phyloP scores from a whole-genome alignment of 2,797 vertebrate genomes.

The Neosilurus hyrtlii region DNA sequence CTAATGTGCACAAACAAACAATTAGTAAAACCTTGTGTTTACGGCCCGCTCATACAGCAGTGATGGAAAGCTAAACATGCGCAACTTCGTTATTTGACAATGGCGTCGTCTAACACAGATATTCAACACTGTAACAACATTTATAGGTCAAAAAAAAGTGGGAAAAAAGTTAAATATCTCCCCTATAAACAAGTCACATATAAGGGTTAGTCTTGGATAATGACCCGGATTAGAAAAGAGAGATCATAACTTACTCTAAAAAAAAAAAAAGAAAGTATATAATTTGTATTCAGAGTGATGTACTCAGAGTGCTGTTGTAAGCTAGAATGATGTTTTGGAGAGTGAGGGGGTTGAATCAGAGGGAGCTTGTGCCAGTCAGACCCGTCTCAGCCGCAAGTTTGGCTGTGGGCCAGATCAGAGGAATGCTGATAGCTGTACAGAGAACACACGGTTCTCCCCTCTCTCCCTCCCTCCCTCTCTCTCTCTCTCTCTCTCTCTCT shows the following conservation, averaged over 20 bases:
- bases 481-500: conserved; percentile 8
- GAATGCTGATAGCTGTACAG: conserved; percentile 53
- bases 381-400: conserved; percentile 37
- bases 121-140: no score
- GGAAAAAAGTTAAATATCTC: no score
- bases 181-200: no score
- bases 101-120: no score
- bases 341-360: conserved; percentile 29
- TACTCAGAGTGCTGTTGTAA: conserved; percentile 7
- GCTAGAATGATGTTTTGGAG: conserved; percentile 25
- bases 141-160: no score
- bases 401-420: conserved; percentile 49
- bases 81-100: no score
- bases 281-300: neutral
- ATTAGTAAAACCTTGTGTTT: no score
- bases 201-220: neutral
- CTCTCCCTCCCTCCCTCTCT: conserved; percentile 22
- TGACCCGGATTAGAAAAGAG: no score
- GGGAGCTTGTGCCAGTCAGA: conserved; percentile 49
- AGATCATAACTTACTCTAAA: neutral
- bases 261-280: neutral
- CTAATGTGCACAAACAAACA: no score
- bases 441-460: conserved; percentile 34
- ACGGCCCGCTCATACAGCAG: no score
- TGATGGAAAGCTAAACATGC: no score